Percentiles rank a stretch among this genome's conserved stretches.
Evolutionary conservation across 2,797 vertebrate species (phyloP).

Genomic region (Acipenser transmontanus): DNA sequence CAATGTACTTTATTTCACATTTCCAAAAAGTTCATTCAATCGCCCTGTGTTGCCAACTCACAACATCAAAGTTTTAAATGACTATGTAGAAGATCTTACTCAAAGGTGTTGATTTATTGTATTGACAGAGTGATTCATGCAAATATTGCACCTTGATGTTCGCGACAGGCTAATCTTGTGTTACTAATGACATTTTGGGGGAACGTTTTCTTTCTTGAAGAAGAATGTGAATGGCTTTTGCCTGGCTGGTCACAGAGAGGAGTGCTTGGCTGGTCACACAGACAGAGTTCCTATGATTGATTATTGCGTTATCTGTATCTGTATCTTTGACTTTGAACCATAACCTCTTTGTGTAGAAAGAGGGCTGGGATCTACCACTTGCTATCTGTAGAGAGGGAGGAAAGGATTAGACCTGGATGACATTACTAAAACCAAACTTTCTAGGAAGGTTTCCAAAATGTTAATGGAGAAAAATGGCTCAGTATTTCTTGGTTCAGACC

Average conservation of each 20-base stretch:
- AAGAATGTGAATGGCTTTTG: slow-evolving; percentile 37
- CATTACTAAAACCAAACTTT: slow-evolving; percentile 17
- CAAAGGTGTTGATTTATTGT: too few species aligned
- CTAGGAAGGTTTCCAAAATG: slow-evolving; percentile 18
- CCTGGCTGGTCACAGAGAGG: slow-evolving; percentile 57
- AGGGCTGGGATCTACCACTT: slow-evolving; percentile 64
- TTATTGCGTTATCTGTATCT: slow-evolving; percentile 58
- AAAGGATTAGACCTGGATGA: slow-evolving; percentile 25
- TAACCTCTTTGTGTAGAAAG: slow-evolving; percentile 57
- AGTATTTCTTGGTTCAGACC: too few species aligned
- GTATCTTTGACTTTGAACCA: slow-evolving; percentile 75
- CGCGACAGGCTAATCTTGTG: not conserved
- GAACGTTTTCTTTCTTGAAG: not conserved
- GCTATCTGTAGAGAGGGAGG: slow-evolving; percentile 61
- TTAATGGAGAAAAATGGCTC: too few species aligned
- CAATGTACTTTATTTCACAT: too few species aligned
- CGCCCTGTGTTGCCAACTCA: too few species aligned
- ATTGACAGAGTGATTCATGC: too few species aligned
- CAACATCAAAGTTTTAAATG: too few species aligned
- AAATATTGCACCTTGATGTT: not conserved
- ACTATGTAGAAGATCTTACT: too few species aligned
- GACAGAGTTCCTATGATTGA: slow-evolving; percentile 63
- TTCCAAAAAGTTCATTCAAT: too few species aligned
- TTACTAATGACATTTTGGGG: not conserved
- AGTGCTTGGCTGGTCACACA: slow-evolving; percentile 26